phyloP scores from a whole-genome alignment of 2,888 invertebrate genomes.

The Drosophila barbarae region DNA sequence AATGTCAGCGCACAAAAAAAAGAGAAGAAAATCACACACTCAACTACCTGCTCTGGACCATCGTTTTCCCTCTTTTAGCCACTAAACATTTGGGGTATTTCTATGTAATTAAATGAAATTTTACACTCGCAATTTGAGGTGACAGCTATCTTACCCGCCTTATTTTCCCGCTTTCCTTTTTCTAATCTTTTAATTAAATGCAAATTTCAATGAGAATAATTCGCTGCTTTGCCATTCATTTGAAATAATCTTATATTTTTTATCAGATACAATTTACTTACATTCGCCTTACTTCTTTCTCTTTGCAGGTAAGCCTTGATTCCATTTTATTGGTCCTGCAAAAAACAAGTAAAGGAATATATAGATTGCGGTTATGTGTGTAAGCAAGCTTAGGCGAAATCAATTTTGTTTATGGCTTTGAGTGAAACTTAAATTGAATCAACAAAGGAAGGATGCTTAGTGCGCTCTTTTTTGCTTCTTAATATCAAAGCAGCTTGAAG shows the following conservation, averaged over 20 bases:
- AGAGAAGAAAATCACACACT: conserved; percentile 20
- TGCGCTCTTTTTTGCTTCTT: conserved; percentile 22
- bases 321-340: conserved; percentile 21
- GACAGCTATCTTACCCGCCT: conserved; percentile 29
- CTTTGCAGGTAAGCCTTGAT: conserved; percentile 66
- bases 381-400: conserved; percentile 43
- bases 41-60: conserved; percentile 7
- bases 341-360: neutral
- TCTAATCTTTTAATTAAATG: conserved; percentile 71
- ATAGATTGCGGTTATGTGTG: conserved; percentile 31
- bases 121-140: conserved; percentile 50
- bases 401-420: conserved; percentile 51
- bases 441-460: conserved; percentile 42
- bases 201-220: conserved; percentile 43
- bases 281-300: conserved; percentile 15
- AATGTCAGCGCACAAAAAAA: conserved; percentile 51
- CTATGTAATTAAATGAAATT: conserved; percentile 74
- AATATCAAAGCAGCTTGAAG: conserved; percentile 41
- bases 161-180: conserved; percentile 21
- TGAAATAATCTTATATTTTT: conserved; percentile 7
- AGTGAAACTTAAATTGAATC: conserved; percentile 66
- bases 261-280: conserved; percentile 34
- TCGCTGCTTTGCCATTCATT: neutral
- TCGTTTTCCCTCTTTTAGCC: conserved; percentile 28
- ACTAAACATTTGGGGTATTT: conserved; percentile 60